Percentiles rank a stretch among this genome's conserved stretches.
Evolutionary conservation across 2,888 invertebrate species (phyloP).

Genomic region (Globia sparganii): DNA sequence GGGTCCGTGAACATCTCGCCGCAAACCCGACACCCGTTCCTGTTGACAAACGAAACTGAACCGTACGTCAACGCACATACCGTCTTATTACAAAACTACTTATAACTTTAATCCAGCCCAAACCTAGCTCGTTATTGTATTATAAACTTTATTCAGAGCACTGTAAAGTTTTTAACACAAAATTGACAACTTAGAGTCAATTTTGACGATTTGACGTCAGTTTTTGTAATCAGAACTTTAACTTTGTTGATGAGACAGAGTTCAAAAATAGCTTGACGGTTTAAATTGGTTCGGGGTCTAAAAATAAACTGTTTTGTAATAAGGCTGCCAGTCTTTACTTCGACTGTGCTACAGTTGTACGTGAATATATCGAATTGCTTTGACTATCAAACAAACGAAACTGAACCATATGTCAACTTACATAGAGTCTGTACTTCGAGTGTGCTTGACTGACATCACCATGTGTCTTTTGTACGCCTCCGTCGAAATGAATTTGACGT

Average conservation of each 20-base stretch:
- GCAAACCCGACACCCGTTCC: constrained; percentile 83
- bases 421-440: constrained; percentile 74
- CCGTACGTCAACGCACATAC: constrained; percentile 63
- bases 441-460: constrained; percentile 83
- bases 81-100: not conserved
- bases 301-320: no score
- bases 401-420: constrained; percentile 61
- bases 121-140: not conserved
- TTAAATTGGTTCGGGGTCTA: not conserved
- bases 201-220: not conserved
- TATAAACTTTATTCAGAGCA: not conserved
- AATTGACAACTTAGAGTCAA: not conserved
- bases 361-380: constrained; percentile 78
- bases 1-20: constrained; percentile 78
- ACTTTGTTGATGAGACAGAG: not conserved
- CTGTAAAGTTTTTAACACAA: not conserved
- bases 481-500: constrained; percentile 81
- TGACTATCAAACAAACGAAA: constrained; percentile 7
- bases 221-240: not conserved
- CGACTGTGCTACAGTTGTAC: constrained; percentile 76
- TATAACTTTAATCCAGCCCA: not conserved
- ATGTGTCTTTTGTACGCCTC: constrained; percentile 85
- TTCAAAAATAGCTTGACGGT: not conserved
- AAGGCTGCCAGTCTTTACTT: constrained; percentile 39
- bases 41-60: constrained; percentile 57